Evolutionary conservation across 2,888 invertebrate genomes (phyloP), one percentile per base, ranked within the genome.

Genomic region (Therioaphis trifolii): DNA sequence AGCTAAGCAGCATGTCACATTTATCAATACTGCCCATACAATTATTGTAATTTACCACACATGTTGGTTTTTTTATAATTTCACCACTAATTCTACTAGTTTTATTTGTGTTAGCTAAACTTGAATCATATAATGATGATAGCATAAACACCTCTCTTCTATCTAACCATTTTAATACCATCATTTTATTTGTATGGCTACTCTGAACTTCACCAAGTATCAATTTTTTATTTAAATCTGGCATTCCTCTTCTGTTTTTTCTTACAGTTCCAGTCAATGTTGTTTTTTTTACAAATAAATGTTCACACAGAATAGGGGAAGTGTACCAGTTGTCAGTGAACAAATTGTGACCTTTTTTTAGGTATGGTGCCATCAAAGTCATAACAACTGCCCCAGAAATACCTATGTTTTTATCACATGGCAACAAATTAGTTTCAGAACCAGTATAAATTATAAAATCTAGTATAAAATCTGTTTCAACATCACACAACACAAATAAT

Each of bases 181-280:
- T 40, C 12, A 68, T 68, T n/a, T 7, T 40, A 21, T 68, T 18
- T 11, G 35, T 40, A n/a, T 40, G 66, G 0, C n/a, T n/a, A 40
- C 66, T 68, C 15, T 68, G 66, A 11, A 68, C 21, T 40, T 40
- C 66, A 12, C 66, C 66, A 11, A 35, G 9, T n/a, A 1, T 9
- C n/a, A 66, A 35, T 66, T 66, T 66, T 66, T 69, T 46, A 24
- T 69, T 43, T 43, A 69, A 46, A 43, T 69, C 43, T 24, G 43
- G 69, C 69, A 69, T 69, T 14, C 69, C 69, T 69, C 43, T 69
- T 43, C 69, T 43, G 7, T 69, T 69, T 69, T 46, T 69, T 4
- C 24, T 43, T 12, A 69, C 15, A 24, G 69, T 69, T 1, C 43
- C 69, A 43, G 69, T 66, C 43, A 43, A 24, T 69, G 69, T 21